A percentile compares a stretch with the other conserved stretches of the same genome.
Evolutionary conservation across 2,888 invertebrate genomes (phyloP).

Genomic region (Stegana nigrithorax): DNA sequence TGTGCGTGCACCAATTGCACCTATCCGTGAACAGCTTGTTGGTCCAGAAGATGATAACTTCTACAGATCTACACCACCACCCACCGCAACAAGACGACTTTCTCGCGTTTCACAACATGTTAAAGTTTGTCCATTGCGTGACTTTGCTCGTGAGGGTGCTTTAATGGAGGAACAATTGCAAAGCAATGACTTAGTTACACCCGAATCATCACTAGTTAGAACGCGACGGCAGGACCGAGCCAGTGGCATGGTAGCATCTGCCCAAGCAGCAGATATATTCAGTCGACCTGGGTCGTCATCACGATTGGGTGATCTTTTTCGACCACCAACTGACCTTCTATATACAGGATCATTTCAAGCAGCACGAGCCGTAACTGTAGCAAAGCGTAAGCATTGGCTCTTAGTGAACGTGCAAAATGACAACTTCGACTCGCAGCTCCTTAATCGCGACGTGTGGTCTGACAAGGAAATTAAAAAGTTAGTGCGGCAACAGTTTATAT

Average conservation of each 20-base stretch:
- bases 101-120: slow-evolving; percentile 56
- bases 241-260: slow-evolving; percentile 49
- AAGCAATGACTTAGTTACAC: slow-evolving; percentile 44
- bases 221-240: slow-evolving; percentile 45
- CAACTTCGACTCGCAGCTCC: slow-evolving; percentile 76
- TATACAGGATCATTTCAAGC: slow-evolving; percentile 73
- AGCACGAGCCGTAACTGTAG: slow-evolving; percentile 72
- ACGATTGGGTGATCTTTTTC: slow-evolving; percentile 76
- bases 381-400: slow-evolving; percentile 74
- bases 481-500: slow-evolving; percentile 74
- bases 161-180: slow-evolving; percentile 65
- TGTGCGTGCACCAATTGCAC: slow-evolving; percentile 66
- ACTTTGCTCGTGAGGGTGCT: slow-evolving; percentile 66
- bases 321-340: slow-evolving; percentile 76
- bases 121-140: slow-evolving; percentile 65
- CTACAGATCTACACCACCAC: slow-evolving; percentile 45
- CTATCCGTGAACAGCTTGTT: slow-evolving; percentile 65
- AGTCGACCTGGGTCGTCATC: slow-evolving; percentile 58
- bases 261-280: slow-evolving; percentile 37
- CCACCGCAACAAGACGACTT: slow-evolving; percentile 39
- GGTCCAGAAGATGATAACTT: slow-evolving; percentile 68
- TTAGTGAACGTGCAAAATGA: slow-evolving; percentile 79
- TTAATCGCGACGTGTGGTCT: slow-evolving; percentile 80
- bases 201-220: slow-evolving; percentile 36
- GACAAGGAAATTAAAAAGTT: slow-evolving; percentile 73